phyloP scores from a whole-genome alignment of 1,140 invertebrate genomes.

The Bombus fervidus region DNA sequence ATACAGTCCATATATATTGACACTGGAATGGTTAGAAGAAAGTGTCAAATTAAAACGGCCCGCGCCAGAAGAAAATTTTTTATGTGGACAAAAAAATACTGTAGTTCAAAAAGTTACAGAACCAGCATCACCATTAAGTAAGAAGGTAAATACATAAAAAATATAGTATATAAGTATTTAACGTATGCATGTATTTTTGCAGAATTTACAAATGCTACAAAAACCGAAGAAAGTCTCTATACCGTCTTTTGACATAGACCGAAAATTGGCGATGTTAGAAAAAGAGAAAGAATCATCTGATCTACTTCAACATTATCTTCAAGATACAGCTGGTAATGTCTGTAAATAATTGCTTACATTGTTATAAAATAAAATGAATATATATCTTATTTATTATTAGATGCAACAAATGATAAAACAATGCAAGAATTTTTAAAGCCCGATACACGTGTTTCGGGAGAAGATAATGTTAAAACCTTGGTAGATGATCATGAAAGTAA shows the following conservation, averaged over 20 bases:
- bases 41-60: slow-evolving; percentile 86
- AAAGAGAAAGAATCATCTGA: slow-evolving; percentile 63
- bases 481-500: neutral
- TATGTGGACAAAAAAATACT: slow-evolving; percentile 75
- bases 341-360: neutral
- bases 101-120: slow-evolving; percentile 67
- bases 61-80: slow-evolving; percentile 84
- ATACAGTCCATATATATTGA: slow-evolving; percentile 86
- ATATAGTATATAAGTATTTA: neutral
- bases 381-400: slow-evolving; percentile 7
- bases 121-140: slow-evolving; percentile 85
- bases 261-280: slow-evolving; percentile 27
- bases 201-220: slow-evolving; percentile 80
- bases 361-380: neutral
- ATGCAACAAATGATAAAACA: slow-evolving; percentile 41
- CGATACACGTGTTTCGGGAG: neutral
- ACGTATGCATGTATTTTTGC: slow-evolving; percentile 31
- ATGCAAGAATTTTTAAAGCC: slow-evolving; percentile 60
- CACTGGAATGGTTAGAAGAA: slow-evolving; percentile 88
- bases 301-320: slow-evolving; percentile 75
- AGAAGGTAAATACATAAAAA: slow-evolving; percentile 79
- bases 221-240: slow-evolving; percentile 67
- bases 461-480: slow-evolving; percentile 1
- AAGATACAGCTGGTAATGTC: slow-evolving; percentile 58
- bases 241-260: slow-evolving; percentile 66